Conservation (phyloP, 2,797 vertebrate genomes). For the Pelodytes ibericus region DNA sequence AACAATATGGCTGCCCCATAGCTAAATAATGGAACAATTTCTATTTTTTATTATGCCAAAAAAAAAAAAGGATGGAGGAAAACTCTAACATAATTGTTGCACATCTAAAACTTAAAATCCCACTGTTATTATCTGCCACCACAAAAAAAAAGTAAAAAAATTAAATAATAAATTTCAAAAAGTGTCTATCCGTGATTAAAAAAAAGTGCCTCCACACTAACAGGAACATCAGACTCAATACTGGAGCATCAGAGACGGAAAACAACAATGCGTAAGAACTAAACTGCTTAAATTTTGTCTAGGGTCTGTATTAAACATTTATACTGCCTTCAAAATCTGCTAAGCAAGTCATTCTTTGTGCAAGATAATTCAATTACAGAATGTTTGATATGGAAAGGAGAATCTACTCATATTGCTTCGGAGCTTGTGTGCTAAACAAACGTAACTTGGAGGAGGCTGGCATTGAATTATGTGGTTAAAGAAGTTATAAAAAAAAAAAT, state of each 20-base stretch:
- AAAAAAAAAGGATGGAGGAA: too few relatives aligned
- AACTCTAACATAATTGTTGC: too few relatives aligned
- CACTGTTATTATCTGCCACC: too few relatives aligned
- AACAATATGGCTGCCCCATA: too few relatives aligned
- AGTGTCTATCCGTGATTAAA: too few relatives aligned
- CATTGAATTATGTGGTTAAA: background rate
- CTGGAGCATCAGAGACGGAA: background rate
- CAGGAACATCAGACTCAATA: background rate
- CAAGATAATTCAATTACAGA: constrained; percentile 8
- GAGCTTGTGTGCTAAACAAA: background rate
- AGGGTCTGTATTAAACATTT: background rate
- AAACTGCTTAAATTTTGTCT: background rate
- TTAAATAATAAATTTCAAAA: too few relatives aligned
- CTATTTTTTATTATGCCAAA: too few relatives aligned
- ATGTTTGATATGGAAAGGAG: background rate
- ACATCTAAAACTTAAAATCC: too few relatives aligned
- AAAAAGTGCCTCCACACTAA: too few relatives aligned
- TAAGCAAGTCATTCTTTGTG: background rate
- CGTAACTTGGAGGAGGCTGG: background rate
- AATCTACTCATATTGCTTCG: constrained; percentile 4
- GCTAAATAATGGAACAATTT: too few relatives aligned
- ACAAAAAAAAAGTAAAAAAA: too few relatives aligned
- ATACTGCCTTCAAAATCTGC: background rate
- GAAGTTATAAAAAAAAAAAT: background rate
- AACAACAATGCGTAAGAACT: background rate